These are phyloP conservation scores for Barnardius zonarius DNA, from an alignment of 2,113 vertebrate genomes.

Conservation along the genomic window DNA sequence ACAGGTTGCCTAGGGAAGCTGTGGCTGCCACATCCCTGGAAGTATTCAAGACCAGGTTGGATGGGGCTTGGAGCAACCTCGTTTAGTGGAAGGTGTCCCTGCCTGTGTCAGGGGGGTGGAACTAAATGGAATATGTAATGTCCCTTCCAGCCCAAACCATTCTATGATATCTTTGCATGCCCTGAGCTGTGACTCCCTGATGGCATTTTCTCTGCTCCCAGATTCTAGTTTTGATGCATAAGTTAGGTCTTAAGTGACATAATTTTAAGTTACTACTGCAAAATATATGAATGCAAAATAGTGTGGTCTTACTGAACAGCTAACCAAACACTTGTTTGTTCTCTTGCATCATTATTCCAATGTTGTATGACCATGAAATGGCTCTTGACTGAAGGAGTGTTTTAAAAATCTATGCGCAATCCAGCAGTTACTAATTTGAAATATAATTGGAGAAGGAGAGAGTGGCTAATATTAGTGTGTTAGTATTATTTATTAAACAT, in stretches of 20 bases:
- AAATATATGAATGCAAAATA: neutral
- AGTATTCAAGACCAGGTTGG: neutral
- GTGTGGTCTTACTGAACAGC: neutral
- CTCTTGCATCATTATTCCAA: neutral
- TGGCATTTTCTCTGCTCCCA: neutral
- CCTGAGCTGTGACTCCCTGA: neutral
- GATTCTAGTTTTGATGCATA: neutral
- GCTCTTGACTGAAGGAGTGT: neutral
- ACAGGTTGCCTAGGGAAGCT: neutral
- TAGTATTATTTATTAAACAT: neutral
- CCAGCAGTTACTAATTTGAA: neutral
- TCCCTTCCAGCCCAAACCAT: neutral
- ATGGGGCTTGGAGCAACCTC: neutral
- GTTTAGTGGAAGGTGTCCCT: neutral
- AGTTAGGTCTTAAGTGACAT: neutral
- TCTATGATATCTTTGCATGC: neutral
- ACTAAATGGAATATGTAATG: neutral
- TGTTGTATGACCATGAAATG: neutral
- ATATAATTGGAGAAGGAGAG: neutral
- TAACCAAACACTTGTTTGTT: neutral
- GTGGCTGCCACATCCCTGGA: neutral
- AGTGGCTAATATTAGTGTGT: neutral
- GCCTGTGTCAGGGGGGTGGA: neutral
- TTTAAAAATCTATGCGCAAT: neutral
- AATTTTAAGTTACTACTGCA: neutral